phyloP scores from a whole-genome alignment of 1,140 invertebrate genomes.

The Hormaphis cornu region DNA sequence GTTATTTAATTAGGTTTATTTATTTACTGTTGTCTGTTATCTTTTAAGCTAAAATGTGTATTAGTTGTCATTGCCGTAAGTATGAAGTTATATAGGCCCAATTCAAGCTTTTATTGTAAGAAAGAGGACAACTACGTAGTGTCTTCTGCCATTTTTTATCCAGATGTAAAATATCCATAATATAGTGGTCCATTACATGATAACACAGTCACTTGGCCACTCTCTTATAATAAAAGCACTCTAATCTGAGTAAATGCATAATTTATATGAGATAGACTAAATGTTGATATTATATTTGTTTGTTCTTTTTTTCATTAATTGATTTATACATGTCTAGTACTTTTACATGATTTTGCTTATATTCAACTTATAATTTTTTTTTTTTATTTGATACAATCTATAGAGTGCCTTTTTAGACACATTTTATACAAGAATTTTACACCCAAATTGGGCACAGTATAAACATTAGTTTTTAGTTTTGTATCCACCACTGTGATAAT shows the following conservation, averaged over 20 bases:
- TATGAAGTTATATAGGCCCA: too few species aligned
- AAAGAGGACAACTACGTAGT: too few species aligned
- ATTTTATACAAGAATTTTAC: conserved; percentile 2
- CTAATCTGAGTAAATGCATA: too few species aligned
- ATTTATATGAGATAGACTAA: not conserved
- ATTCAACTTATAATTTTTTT: not conserved
- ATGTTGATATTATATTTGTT: not conserved
- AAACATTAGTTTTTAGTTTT: conserved; percentile 15
- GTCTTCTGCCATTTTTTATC: too few species aligned
- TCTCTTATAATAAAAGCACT: too few species aligned
- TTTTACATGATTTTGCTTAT: conserved; percentile 19
- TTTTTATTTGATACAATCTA: not conserved
- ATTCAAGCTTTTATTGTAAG: too few species aligned
- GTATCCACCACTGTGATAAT: conserved; percentile 29
- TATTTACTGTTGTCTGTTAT: too few species aligned
- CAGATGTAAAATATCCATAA: too few species aligned
- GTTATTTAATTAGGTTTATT: not conserved
- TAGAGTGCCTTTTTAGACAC: conserved; percentile 17
- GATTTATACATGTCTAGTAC: not conserved
- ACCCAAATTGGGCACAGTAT: not conserved
- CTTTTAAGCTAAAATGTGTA: too few species aligned
- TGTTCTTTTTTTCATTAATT: not conserved
- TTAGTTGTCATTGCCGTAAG: too few species aligned
- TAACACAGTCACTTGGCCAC: too few species aligned
- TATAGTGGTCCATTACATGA: too few species aligned